phyloP scores from a whole-genome alignment of 2,113 vertebrate species.

The Reinhardtius hippoglossoides region DNA sequence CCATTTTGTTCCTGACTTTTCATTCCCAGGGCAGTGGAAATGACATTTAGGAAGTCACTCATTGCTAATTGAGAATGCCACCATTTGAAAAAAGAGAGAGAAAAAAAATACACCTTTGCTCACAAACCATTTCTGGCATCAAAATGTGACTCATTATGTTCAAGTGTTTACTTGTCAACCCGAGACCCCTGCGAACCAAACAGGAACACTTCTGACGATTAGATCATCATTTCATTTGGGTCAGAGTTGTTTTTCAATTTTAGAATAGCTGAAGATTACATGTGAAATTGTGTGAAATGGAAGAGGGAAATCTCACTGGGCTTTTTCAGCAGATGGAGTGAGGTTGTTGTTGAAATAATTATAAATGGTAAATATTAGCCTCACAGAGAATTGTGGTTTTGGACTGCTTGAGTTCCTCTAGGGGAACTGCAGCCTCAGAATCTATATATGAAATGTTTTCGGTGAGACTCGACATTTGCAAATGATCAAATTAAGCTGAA shows the following conservation, averaged over 20 bases:
- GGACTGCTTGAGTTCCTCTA: background rate
- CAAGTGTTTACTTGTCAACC: constrained; percentile 55
- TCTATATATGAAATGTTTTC: constrained; percentile 3
- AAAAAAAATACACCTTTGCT: constrained; percentile 5
- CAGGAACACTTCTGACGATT: constrained; percentile 26
- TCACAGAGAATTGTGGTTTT: background rate
- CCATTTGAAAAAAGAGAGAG: constrained; percentile 6
- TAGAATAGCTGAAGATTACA: constrained; percentile 17
- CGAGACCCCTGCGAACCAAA: constrained; percentile 52
- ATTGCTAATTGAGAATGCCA: constrained; percentile 43
- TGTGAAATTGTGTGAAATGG: constrained; percentile 1
- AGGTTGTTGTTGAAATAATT: background rate
- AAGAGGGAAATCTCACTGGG: constrained; percentile 1
- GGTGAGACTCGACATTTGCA: background rate
- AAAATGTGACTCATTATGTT: constrained; percentile 66
- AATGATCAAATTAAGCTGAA: background rate
- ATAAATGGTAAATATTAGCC: background rate
- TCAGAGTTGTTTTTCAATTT: background rate
- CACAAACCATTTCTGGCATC: constrained; percentile 35
- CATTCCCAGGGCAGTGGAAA: constrained; percentile 25
- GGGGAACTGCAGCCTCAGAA: background rate
- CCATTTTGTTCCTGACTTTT: constrained; percentile 22
- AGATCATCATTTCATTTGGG: constrained; percentile 23
- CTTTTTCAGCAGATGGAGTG: background rate
- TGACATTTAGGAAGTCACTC: constrained; percentile 40